Evolutionary conservation across 2,888 invertebrate genomes (phyloP).

Genomic region (Choristoneura rosaceana): DNA sequence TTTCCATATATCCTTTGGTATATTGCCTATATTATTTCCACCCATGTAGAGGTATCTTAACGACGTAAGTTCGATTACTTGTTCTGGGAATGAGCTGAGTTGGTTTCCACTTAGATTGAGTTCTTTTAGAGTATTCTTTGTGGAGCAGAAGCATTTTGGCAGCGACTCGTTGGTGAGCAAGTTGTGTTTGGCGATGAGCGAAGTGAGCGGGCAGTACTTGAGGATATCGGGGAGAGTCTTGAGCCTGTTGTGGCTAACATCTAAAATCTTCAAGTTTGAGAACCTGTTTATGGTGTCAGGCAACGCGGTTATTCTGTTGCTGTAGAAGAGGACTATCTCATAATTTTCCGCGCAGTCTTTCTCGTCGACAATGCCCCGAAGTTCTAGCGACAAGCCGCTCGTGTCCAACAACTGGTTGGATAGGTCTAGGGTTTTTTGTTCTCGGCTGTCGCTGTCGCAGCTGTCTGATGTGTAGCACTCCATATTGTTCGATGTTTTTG

Average conservation of each 20-base stretch:
- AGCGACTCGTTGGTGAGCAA: conserved; percentile 92
- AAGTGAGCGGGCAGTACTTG: conserved; percentile 89
- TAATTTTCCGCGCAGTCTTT: conserved; percentile 85
- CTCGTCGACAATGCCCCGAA: conserved; percentile 86
- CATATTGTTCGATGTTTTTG: conserved; percentile 75
- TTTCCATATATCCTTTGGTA: conserved; percentile 92
- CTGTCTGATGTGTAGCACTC: conserved; percentile 94
- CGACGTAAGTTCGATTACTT: conserved; percentile 91
- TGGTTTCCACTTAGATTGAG: conserved; percentile 98
- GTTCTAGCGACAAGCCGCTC: conserved; percentile 83
- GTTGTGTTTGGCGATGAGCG: conserved; percentile 96
- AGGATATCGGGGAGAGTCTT: conserved; percentile 92
- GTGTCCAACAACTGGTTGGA: conserved; percentile 84
- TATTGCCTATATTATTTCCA: conserved; percentile 92
- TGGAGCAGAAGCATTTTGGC: conserved; percentile 92
- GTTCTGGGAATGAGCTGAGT: conserved; percentile 93
- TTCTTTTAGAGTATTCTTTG: conserved; percentile 89
- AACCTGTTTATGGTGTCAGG: conserved; percentile 88
- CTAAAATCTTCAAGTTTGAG: conserved; percentile 91
- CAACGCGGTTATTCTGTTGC: conserved; percentile 91
- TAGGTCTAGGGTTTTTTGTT: conserved; percentile 89
- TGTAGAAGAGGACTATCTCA: conserved; percentile 93
- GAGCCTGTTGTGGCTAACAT: conserved; percentile 95
- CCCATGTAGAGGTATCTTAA: conserved; percentile 96
- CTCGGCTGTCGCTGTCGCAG: conserved; percentile 91